These are phyloP conservation scores for Periophthalmus modestus DNA, from an alignment of 2,113 vertebrate species.

Conservation along the genomic window DNA sequence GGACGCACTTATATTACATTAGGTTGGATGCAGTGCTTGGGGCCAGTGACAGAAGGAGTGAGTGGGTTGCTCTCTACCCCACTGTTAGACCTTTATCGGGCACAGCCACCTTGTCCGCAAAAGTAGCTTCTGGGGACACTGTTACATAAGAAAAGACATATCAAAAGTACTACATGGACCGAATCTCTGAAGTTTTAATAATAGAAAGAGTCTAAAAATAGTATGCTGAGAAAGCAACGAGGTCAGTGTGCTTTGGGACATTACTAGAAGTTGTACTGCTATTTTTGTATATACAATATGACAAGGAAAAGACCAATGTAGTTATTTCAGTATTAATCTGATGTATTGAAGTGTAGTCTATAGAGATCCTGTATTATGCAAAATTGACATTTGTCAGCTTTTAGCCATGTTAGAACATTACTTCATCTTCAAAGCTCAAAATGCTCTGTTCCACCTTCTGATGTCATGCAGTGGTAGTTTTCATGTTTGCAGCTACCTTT, in stretches of 20 bases:
- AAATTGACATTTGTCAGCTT: too few species aligned
- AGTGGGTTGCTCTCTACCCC: constrained; percentile 53
- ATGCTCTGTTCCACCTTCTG: too few species aligned
- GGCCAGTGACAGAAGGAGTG: constrained; percentile 66
- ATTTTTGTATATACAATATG: neutral
- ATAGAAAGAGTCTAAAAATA: constrained; percentile 3
- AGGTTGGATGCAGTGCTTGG: constrained; percentile 48
- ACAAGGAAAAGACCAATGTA: neutral
- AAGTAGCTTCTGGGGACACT: neutral
- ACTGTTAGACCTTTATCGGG: constrained; percentile 56
- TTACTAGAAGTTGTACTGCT: neutral
- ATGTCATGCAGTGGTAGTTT: too few species aligned
- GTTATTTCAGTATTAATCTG: neutral
- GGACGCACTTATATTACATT: constrained; percentile 5
- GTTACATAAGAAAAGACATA: neutral
- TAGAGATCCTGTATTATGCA: too few species aligned
- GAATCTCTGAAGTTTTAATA: neutral
- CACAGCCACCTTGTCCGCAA: constrained; percentile 28
- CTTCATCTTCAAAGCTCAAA: too few species aligned
- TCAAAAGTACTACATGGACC: neutral
- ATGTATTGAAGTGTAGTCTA: too few species aligned
- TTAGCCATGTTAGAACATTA: too few species aligned
- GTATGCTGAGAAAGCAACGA: neutral
- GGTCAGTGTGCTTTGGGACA: constrained; percentile 5
- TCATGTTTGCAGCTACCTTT: too few species aligned